phyloP scores from a whole-genome alignment of 2,797 vertebrate genomes.

The Rhabdomys pumilio region DNA sequence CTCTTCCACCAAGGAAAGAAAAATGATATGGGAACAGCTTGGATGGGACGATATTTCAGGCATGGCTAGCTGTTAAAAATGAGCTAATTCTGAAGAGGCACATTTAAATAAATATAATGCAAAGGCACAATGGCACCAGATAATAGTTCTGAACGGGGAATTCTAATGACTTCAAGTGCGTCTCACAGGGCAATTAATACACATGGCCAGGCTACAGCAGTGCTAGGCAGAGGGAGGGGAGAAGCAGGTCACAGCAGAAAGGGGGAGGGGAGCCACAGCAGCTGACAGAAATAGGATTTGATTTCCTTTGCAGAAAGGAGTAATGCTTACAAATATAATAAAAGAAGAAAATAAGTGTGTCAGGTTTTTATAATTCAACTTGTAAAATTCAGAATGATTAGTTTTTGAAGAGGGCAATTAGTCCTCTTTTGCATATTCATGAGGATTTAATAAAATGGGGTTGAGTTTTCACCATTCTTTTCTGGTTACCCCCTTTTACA shows the following conservation, averaged over 20 bases:
- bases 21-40: constrained; percentile 85
- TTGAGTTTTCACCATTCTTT: constrained; percentile 82
- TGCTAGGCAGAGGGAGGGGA: constrained; percentile 80
- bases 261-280: constrained; percentile 85
- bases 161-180: constrained; percentile 91
- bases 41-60: constrained; percentile 88
- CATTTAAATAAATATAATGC: constrained; percentile 93
- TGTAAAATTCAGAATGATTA: constrained; percentile 90
- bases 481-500: constrained; percentile 72
- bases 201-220: constrained; percentile 85
- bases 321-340: constrained; percentile 91
- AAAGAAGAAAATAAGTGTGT: constrained; percentile 90
- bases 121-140: constrained; percentile 90
- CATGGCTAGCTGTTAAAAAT: constrained; percentile 91
- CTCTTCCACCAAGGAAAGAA: constrained; percentile 52
- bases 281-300: constrained; percentile 90
- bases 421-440: constrained; percentile 90
- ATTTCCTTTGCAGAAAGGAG: constrained; percentile 90
- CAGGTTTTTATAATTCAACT: constrained; percentile 88
- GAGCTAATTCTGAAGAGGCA: constrained; percentile 90
- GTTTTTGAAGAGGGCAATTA: constrained; percentile 91
- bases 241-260: constrained; percentile 39
- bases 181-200: constrained; percentile 92
- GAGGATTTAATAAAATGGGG: constrained; percentile 82
- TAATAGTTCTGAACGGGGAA: constrained; percentile 92